Conservation (phyloP, 2,113 vertebrate species). For the Lophius piscatorius region DNA sequence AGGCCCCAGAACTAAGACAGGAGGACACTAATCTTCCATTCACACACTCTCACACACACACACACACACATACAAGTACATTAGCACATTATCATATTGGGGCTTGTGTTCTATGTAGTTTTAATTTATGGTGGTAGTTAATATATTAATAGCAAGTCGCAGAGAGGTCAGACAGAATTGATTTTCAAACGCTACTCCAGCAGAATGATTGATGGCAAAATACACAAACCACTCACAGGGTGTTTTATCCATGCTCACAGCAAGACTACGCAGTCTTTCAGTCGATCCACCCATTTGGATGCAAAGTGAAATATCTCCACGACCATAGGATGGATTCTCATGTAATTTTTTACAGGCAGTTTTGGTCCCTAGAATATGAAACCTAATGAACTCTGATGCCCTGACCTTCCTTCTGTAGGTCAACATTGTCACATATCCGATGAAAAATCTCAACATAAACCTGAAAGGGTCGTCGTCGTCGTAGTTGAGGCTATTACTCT, state of each 20-base stretch:
- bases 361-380: neutral
- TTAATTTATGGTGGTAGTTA: slow-evolving; percentile 24
- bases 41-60: too few species aligned
- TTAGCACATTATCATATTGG: slow-evolving; percentile 2
- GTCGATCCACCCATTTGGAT: neutral
- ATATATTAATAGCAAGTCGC: slow-evolving; percentile 9
- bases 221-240: neutral
- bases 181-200: slow-evolving; percentile 10
- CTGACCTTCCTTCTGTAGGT: neutral
- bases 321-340: neutral
- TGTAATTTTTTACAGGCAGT: neutral
- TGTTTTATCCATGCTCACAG: neutral
- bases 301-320: neutral
- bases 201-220: neutral
- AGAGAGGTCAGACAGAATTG: neutral
- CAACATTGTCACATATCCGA: too few species aligned
- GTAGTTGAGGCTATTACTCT: too few species aligned
- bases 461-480: too few species aligned
- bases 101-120: slow-evolving; percentile 3
- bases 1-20: slow-evolving; percentile 54
- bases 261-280: neutral
- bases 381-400: neutral
- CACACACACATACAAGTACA: too few species aligned
- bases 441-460: too few species aligned
- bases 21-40: slow-evolving; percentile 51